Evolutionary conservation across 2,797 vertebrate species (phyloP).

Genomic region (Hypotaenidia philippensis): DNA sequence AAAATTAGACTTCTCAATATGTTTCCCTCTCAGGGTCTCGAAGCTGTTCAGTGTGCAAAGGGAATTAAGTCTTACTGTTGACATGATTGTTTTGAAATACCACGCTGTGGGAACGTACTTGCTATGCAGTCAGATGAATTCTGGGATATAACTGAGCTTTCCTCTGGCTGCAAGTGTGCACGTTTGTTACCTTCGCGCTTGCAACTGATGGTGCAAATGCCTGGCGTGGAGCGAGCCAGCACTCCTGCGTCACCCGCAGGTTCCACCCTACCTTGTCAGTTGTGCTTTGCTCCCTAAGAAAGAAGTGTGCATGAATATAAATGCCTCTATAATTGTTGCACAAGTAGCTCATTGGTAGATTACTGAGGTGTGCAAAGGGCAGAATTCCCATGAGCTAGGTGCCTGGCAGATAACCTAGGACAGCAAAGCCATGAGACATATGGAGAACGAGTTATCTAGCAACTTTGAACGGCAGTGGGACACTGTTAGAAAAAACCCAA

Average conservation of each 20-base stretch:
- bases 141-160: not conserved
- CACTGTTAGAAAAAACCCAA: not conserved
- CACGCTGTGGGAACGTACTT: not conserved
- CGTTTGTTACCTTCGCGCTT: not conserved
- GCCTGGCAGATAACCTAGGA: not conserved
- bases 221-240: rapidly evolving
- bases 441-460: not conserved
- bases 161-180: not conserved
- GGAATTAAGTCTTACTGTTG: not conserved
- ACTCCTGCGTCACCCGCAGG: too few relatives aligned
- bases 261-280: rapidly evolving
- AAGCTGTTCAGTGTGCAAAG: not conserved
- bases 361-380: not conserved
- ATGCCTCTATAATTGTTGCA: not conserved
- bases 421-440: not conserved
- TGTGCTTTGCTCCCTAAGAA: not conserved
- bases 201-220: not conserved
- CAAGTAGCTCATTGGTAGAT: not conserved
- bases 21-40: not conserved
- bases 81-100: not conserved
- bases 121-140: not conserved
- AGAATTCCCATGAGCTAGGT: not conserved
- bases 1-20: not conserved
- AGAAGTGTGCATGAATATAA: not conserved
- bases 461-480: not conserved